phyloP scores from a whole-genome alignment of 2,797 vertebrate species.

The Pitangus sulphuratus region DNA sequence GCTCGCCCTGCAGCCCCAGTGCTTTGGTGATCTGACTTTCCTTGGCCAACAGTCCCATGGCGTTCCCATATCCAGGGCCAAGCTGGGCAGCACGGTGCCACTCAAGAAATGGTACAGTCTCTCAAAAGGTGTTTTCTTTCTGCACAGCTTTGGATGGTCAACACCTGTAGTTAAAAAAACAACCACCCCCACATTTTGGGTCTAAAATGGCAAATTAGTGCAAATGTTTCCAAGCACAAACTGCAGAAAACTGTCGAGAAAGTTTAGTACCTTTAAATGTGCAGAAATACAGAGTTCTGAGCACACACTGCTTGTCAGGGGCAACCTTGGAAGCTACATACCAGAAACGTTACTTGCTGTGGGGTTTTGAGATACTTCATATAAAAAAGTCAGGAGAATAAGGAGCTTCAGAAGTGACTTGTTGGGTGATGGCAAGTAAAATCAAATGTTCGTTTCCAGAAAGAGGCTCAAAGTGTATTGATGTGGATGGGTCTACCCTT shows the following conservation, averaged over 20 bases:
- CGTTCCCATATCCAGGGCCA: fast-evolving
- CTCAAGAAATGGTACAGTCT: fast-evolving
- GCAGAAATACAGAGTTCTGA: not conserved
- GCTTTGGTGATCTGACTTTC: fast-evolving
- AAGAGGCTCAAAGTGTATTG: fast-evolving
- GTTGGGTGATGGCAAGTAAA: too few relatives aligned
- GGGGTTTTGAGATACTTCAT: not conserved
- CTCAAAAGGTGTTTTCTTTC: fast-evolving
- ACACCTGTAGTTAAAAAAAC: not conserved
- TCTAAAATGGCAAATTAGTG: not conserved
- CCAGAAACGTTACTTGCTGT: fast-evolving
- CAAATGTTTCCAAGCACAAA: not conserved
- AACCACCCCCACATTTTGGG: fast-evolving
- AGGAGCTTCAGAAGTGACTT: not conserved
- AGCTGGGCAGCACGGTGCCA: fast-evolving
- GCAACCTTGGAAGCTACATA: fast-evolving
- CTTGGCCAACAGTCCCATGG: fast-evolving
- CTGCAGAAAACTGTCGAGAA: not conserved
- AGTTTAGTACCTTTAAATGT: too few relatives aligned
- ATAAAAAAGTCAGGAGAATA: not conserved
- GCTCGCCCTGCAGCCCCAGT: not conserved
- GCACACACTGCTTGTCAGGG: fast-evolving
- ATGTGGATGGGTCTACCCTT: not conserved
- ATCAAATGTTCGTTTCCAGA: not conserved
- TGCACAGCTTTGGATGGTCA: fast-evolving